phyloP scores from a whole-genome alignment of 2,888 invertebrate genomes.

The Allophyes oxyacanthae region DNA sequence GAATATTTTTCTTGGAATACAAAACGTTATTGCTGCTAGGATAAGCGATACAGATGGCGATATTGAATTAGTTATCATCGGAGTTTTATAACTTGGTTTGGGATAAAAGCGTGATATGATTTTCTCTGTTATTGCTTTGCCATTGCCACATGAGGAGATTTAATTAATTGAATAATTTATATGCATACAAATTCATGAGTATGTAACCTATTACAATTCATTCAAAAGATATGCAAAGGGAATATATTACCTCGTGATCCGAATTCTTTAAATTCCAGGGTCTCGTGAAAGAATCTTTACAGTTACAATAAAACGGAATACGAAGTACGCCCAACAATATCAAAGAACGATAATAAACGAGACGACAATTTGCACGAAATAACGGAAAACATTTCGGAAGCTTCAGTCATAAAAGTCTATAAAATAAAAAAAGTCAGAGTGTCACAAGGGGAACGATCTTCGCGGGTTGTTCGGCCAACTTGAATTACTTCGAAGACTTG shows the following conservation, averaged over 20 bases:
- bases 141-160: no score
- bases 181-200: no score
- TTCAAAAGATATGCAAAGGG: no score
- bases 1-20: slow-evolving; percentile 44
- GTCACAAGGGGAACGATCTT: slow-evolving; percentile 75
- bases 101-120: no score
- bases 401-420: slow-evolving; percentile 61
- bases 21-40: slow-evolving; percentile 47
- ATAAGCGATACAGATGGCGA: slow-evolving; percentile 12
- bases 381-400: slow-evolving; percentile 49
- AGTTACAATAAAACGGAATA: slow-evolving; percentile 10
- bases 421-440: slow-evolving; percentile 61
- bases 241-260: no score
- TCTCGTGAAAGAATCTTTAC: slow-evolving; percentile 2
- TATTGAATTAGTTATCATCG: slow-evolving; percentile 17
- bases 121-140: no score
- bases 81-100: slow-evolving; percentile 2
- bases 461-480: slow-evolving; percentile 69
- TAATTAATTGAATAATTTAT: no score
- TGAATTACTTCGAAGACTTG: slow-evolving; percentile 73
- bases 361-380: slow-evolving; percentile 46
- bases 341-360: slow-evolving; percentile 43
- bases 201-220: no score
- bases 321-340: slow-evolving; percentile 30
- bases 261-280: neutral